phyloP scores from a whole-genome alignment of 2,113 vertebrate genomes.

The Microcebus jonahi region DNA sequence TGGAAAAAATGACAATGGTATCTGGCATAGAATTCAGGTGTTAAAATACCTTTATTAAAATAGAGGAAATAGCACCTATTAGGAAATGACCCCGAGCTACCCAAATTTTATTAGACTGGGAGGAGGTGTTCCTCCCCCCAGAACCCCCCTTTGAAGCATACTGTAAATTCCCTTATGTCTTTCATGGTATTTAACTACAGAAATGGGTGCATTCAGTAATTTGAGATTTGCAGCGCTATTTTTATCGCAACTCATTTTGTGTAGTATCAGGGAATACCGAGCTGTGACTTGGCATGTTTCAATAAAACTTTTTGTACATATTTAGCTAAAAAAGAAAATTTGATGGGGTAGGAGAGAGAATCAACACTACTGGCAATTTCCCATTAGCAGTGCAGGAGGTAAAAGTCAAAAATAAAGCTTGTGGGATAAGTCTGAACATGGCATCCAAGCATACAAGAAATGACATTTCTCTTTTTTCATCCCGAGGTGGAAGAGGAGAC shows the following conservation, averaged over 20 bases:
- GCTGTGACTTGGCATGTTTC: constrained; percentile 68
- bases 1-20: constrained; percentile 85
- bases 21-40: constrained; percentile 82
- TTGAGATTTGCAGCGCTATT: constrained; percentile 68
- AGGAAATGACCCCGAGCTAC: constrained; percentile 84
- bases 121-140: constrained; percentile 64
- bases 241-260: constrained; percentile 74
- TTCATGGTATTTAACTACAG: constrained; percentile 74
- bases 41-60: constrained; percentile 86
- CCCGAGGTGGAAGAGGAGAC: constrained; percentile 16
- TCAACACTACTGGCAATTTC: constrained; percentile 65
- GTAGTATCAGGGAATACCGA: constrained; percentile 33
- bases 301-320: constrained; percentile 47
- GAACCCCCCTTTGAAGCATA: constrained; percentile 64
- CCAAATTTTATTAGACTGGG: constrained; percentile 76
- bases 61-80: constrained; percentile 84
- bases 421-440: constrained; percentile 44
- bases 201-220: constrained; percentile 67
- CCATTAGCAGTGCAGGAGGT: constrained; percentile 68
- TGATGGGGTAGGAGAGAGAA: constrained; percentile 57
- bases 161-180: constrained; percentile 74
- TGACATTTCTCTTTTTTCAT: constrained; percentile 67
- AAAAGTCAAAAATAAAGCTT: constrained; percentile 65
- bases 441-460: constrained; percentile 65
- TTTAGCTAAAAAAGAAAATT: constrained; percentile 73